Conservation (phyloP, 2,113 vertebrate species). For the Craseonycteris thonglongyai region DNA sequence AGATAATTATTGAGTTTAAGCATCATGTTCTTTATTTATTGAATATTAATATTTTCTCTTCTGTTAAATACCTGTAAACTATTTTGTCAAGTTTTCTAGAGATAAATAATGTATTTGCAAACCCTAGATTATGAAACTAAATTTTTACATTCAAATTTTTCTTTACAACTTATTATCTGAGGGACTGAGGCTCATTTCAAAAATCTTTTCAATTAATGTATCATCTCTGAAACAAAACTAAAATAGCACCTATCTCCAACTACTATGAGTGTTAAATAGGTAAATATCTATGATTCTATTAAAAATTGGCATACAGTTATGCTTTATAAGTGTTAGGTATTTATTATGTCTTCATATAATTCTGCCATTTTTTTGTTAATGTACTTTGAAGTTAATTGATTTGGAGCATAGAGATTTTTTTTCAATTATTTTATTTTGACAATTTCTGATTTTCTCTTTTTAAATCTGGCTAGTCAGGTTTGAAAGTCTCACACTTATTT, state of each 20-base stretch:
- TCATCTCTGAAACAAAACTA: background rate
- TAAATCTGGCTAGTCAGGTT: background rate
- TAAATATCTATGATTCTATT: background rate
- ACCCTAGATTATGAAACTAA: background rate
- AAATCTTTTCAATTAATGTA: background rate
- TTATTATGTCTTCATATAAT: background rate
- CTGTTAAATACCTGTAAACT: background rate
- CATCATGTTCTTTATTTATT: background rate
- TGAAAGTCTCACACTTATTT: background rate
- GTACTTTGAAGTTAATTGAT: background rate
- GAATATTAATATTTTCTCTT: background rate
- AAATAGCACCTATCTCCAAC: background rate
- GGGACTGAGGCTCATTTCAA: background rate
- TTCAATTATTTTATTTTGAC: background rate
- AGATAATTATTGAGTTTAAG: background rate
- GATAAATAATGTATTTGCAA: background rate
- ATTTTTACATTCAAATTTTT: background rate
- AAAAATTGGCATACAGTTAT: background rate
- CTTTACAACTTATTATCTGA: background rate
- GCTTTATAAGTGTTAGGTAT: background rate
- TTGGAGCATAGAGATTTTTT: background rate
- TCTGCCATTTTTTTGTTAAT: background rate
- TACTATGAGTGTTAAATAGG: background rate
- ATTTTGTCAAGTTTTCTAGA: background rate
- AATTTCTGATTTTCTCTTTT: background rate